Conservation (phyloP, 2,113 vertebrate genomes). For the Aix galericulata region DNA sequence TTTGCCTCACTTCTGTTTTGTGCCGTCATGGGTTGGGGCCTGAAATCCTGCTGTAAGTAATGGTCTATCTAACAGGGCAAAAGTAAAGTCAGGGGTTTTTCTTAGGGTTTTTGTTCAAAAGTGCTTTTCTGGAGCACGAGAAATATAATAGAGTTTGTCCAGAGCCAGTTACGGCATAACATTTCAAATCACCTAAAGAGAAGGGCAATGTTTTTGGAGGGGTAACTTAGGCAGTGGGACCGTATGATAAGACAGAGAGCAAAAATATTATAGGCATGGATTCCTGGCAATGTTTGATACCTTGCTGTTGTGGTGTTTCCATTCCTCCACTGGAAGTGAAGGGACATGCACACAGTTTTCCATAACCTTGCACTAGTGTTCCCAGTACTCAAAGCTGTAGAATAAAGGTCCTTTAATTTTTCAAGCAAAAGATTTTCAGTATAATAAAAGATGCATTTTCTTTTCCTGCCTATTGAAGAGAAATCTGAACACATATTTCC, state of each 20-base stretch:
- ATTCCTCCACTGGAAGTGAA: neutral
- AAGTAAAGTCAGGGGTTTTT: neutral
- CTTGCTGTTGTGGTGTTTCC: neutral
- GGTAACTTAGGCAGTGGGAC: neutral
- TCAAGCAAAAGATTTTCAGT: neutral
- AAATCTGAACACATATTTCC: constrained; percentile 3
- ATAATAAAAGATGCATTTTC: neutral
- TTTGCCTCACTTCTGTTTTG: neutral
- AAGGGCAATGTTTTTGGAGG: neutral
- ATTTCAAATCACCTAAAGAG: neutral
- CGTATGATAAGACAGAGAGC: neutral
- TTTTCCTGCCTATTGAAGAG: neutral
- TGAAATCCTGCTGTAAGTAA: neutral
- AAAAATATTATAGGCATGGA: neutral
- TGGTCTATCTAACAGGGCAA: neutral
- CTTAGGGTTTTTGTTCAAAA: neutral
- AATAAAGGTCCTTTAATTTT: neutral
- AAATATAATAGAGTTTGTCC: neutral
- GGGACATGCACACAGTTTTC: neutral
- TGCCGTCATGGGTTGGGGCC: neutral
- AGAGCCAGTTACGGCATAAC: neutral
- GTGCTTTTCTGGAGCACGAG: neutral
- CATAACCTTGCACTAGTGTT: neutral
- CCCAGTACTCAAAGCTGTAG: neutral
- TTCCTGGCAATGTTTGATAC: neutral